Percentiles rank a stretch among this genome's conserved stretches.
Conservation (phyloP, 2,113 vertebrate genomes). For the Chiloscyllium plagiosum region DNA sequence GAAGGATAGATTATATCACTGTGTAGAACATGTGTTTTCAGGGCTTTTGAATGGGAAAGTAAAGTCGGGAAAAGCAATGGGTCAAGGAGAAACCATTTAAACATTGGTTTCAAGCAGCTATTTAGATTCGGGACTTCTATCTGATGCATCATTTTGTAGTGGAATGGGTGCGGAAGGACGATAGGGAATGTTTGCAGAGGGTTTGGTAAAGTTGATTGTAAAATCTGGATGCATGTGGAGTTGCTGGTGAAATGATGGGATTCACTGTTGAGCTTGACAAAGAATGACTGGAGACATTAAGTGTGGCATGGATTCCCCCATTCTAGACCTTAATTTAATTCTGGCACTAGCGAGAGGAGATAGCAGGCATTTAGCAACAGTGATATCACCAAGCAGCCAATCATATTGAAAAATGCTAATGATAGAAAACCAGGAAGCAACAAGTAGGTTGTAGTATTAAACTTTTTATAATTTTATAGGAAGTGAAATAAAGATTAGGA, state of each 20-base stretch:
- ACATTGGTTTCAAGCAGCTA: background rate
- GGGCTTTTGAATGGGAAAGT: background rate
- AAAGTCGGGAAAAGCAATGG: background rate
- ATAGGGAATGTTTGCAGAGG: background rate
- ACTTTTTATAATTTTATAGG: background rate
- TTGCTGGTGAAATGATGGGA: background rate
- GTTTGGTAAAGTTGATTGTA: background rate
- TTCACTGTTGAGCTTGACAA: background rate
- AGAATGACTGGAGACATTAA: background rate
- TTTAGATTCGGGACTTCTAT: background rate
- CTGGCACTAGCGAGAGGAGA: no score
- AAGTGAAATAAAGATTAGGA: background rate
- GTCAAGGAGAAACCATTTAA: background rate
- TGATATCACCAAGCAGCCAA: background rate
- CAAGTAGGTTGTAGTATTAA: background rate
- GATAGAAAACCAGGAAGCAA: background rate
- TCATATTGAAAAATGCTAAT: no score
- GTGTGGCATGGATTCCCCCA: background rate
- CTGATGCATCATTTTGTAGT: background rate
- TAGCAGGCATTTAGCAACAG: background rate
- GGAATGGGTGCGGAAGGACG: no score
- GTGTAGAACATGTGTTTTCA: no score
- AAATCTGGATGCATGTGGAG: background rate
- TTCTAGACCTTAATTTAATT: background rate
- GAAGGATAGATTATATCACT: background rate